phyloP scores from a whole-genome alignment of 2,113 vertebrate species.

The Poecilia latipinna region DNA sequence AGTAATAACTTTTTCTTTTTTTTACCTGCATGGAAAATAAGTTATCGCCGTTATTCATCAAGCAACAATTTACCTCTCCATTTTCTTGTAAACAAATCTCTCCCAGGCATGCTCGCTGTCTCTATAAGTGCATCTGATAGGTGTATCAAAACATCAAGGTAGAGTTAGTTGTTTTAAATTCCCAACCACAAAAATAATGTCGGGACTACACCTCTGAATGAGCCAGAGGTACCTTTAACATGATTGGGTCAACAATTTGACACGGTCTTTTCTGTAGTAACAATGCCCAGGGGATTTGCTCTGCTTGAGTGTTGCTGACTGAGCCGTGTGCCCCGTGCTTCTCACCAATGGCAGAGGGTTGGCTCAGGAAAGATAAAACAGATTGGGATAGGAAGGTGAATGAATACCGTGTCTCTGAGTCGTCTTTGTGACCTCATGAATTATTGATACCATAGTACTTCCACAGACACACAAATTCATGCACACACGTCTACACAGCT shows the following conservation, averaged over 20 bases:
- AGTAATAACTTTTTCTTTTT: not conserved
- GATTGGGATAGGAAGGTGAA: slow-evolving; percentile 67
- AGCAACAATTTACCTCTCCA: not conserved
- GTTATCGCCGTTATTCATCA: not conserved
- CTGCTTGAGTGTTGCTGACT: slow-evolving; percentile 61
- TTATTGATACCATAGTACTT: slow-evolving; percentile 61
- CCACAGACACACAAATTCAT: not conserved
- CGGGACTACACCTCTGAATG: slow-evolving; percentile 41
- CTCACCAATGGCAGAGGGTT: slow-evolving; percentile 71
- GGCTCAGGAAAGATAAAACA: slow-evolving; percentile 67
- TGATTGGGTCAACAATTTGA: slow-evolving; percentile 70
- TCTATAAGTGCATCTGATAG: not conserved
- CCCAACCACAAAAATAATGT: not conserved
- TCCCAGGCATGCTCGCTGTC: not conserved
- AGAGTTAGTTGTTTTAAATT: slow-evolving; percentile 25
- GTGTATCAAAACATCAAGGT: slow-evolving; percentile 11
- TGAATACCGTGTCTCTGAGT: slow-evolving; percentile 58
- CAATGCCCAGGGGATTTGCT: slow-evolving; percentile 59
- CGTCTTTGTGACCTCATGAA: slow-evolving; percentile 67
- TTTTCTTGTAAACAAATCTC: not conserved
- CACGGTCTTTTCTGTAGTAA: slow-evolving; percentile 66
- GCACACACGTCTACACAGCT: slow-evolving; percentile 15
- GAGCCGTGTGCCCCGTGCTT: slow-evolving; percentile 53
- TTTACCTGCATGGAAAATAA: not conserved
- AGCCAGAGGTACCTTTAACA: slow-evolving; percentile 62